Base-by-base conservation (phyloP, 2,113 vertebrate species). In the Chelonoidis abingdonii region DNA sequence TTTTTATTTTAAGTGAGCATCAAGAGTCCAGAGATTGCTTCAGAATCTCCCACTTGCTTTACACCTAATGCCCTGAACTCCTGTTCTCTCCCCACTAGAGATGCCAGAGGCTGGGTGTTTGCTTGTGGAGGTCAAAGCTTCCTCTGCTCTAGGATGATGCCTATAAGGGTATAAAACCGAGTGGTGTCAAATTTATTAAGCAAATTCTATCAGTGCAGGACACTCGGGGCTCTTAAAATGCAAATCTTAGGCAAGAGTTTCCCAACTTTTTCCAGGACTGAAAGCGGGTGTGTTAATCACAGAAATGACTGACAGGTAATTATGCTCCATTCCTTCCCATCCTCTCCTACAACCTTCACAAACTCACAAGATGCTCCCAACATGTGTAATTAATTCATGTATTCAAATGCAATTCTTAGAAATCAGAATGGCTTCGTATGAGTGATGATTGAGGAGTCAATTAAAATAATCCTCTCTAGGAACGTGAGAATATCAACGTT, bases 121-220 rank as follows among this genome's bases (percentile, higher is more conserved):
- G 22, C 72, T 12, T 24, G 12, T 22, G 69, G 72, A 25, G 11
- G 14, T 11, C 38, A 76, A 76, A 76, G 41, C 12, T 44, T 6
- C 72, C 19, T 76, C 44, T 76, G 22, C 72, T 44, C 22, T 76
- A 24, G n/a, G 22, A 44, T 1, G 5, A 44, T 13, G 41, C 21
- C 38, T 41, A 75, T 41, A 19, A 19, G 69, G 72, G 22, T 44
- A 44, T 50, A 8, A 59, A 13, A 1, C 38, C 8, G 54, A 44
- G 31, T 1, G 0, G 2, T 7, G 56, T 8, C 16, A 2, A 24
- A 31, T 8, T 29, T 13, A 27, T 57, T 14, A 3, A 0, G 0
- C 5, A 9, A 0, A 10, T 27, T 84, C 59, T 57, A 31, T 10
- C 69, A 5, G 44, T 5, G 44, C 10, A 11, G 84, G 59, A 17